A percentile compares a stretch with the other conserved stretches of the same genome.
phyloP scores from a whole-genome alignment of 2,797 vertebrate species.

The Sorex maritimensis region DNA sequence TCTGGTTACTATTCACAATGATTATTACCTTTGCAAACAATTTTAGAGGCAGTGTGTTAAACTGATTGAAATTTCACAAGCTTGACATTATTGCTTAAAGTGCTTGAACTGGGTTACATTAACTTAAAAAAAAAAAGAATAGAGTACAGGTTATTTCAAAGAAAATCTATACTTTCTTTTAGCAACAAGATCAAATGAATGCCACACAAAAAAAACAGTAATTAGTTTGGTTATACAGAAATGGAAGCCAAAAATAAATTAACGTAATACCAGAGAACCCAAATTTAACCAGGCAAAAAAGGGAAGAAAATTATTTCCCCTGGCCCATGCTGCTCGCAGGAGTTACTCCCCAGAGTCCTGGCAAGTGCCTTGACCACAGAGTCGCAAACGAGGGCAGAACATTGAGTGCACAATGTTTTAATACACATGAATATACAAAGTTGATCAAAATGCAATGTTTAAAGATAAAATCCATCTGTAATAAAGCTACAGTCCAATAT shows the following conservation, averaged over 20 bases:
- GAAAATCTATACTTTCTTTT: slow-evolving; percentile 77
- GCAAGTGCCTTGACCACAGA: slow-evolving; percentile 65
- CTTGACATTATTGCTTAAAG: slow-evolving; percentile 89
- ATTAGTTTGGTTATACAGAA: slow-evolving; percentile 80
- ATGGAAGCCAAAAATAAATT: slow-evolving; percentile 87
- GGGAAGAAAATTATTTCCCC: slow-evolving; percentile 68
- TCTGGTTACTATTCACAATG: slow-evolving; percentile 72
- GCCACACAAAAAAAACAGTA: slow-evolving; percentile 81
- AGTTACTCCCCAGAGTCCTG: slow-evolving; percentile 75
- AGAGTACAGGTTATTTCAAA: slow-evolving; percentile 81
- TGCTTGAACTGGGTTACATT: slow-evolving; percentile 86
- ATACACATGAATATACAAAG: slow-evolving; percentile 84
- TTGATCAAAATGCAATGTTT: slow-evolving; percentile 80
- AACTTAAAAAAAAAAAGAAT: slow-evolving; percentile 71
- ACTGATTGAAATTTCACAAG: slow-evolving; percentile 85
- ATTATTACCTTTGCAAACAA: slow-evolving; percentile 75
- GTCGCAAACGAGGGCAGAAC: slow-evolving; percentile 76
- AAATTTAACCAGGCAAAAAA: slow-evolving; percentile 81
- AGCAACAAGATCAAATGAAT: slow-evolving; percentile 79
- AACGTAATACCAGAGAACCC: slow-evolving; percentile 83
- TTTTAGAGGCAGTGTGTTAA: slow-evolving; percentile 84
- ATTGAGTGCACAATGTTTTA: slow-evolving; percentile 78
- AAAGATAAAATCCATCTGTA: slow-evolving; percentile 83
- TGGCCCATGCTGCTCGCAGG: slow-evolving; percentile 62
- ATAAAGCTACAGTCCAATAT: slow-evolving; percentile 82